These are phyloP conservation scores for Limosa lapponica DNA, from an alignment of 2,797 vertebrate species.

Conservation along the genomic window DNA sequence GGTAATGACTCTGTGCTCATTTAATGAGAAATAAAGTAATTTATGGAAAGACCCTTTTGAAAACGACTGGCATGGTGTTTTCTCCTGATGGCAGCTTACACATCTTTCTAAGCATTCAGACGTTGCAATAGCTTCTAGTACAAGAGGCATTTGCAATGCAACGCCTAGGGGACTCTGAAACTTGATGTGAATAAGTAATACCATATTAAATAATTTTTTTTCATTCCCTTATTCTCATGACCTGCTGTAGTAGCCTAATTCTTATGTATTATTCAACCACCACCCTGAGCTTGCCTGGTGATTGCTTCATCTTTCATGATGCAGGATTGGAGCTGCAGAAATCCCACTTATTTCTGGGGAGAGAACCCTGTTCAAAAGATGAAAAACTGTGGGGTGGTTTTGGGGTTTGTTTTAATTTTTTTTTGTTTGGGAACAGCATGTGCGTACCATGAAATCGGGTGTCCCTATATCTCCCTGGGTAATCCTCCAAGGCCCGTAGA, in stretches of 20 bases:
- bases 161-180: neutral
- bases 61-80: slow-evolving; percentile 77
- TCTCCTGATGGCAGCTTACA: slow-evolving; percentile 43
- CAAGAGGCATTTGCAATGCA: neutral
- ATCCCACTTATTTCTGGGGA: neutral
- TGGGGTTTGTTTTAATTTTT: neutral
- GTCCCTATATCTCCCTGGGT: neutral
- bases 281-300: neutral
- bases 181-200: neutral
- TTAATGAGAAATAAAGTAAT: slow-evolving; percentile 86
- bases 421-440: neutral
- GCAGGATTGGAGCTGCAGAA: neutral
- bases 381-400: neutral
- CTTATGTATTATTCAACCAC: neutral
- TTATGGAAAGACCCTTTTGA: slow-evolving; percentile 81
- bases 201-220: neutral
- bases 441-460: neutral
- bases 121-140: neutral
- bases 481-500: neutral
- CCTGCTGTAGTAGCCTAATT: neutral
- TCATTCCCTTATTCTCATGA: neutral
- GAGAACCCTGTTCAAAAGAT: neutral
- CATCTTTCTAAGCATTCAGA: neutral
- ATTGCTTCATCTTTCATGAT: neutral
- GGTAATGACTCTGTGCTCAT: slow-evolving; percentile 85